Conservation (phyloP, 1,140 invertebrate species). For the Notospermus geniculatus region DNA sequence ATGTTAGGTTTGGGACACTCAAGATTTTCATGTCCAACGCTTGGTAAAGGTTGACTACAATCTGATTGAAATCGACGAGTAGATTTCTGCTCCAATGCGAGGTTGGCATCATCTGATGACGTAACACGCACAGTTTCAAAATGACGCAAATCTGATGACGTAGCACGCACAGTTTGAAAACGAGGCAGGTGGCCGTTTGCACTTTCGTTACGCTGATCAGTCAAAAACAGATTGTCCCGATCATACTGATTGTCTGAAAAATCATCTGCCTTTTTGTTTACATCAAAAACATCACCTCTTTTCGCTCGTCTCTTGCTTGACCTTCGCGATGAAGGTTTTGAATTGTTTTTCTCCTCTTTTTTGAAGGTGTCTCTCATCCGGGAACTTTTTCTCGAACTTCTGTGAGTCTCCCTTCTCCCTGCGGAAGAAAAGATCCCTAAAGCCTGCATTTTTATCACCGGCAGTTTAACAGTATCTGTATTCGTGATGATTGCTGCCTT, state of each 20-base stretch:
- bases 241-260: neutral
- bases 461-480: neutral
- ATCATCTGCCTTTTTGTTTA: neutral
- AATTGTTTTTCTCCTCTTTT: neutral
- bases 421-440: conserved; percentile 1
- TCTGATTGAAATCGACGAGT: neutral
- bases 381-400: conserved; percentile 2
- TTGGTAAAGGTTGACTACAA: too few species aligned
- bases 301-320: neutral
- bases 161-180: neutral
- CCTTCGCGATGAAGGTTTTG: neutral
- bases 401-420: neutral
- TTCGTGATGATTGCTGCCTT: too few species aligned
- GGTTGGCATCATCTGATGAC: too few species aligned
- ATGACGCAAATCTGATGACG: neutral
- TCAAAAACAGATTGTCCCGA: neutral
- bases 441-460: conserved; percentile 5
- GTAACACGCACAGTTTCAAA: too few species aligned
- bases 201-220: neutral
- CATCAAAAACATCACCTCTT: neutral
- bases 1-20: neutral
- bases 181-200: neutral
- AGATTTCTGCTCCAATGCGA: too few species aligned
- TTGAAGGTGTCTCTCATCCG: neutral
- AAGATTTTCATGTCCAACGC: too few species aligned